Evolutionary conservation across 1,140 invertebrate species (phyloP).

Genomic region (Telenomus remus): DNA sequence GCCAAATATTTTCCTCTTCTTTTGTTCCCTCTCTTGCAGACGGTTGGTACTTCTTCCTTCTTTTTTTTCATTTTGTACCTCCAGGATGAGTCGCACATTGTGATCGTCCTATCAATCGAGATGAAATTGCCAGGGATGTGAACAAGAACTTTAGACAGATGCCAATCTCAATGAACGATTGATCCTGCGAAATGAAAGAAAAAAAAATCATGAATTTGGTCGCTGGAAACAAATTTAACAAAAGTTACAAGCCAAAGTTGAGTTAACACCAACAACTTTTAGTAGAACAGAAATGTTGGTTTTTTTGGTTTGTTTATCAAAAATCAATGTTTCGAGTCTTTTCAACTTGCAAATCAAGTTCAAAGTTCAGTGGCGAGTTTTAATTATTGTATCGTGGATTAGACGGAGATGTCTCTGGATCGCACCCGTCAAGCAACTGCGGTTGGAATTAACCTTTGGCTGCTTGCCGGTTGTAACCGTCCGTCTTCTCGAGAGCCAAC

Average conservation of each 20-base stretch:
- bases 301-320: too few relatives aligned
- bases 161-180: constrained; percentile 59
- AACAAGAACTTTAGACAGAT: constrained; percentile 59
- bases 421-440: constrained; percentile 26
- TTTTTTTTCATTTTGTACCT: constrained; percentile 11
- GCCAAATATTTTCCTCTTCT: neutral
- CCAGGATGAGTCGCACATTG: constrained; percentile 53
- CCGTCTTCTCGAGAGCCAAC: constrained; percentile 20
- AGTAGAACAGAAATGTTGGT: too few relatives aligned
- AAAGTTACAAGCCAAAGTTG: too few relatives aligned
- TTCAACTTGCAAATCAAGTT: neutral
- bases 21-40: constrained; percentile 20
- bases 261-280: too few relatives aligned
- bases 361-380: constrained; percentile 10
- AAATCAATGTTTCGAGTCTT: too few relatives aligned
- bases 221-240: constrained; percentile 43
- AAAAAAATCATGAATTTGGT: constrained; percentile 47
- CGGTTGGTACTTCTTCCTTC: neutral
- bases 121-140: constrained; percentile 52
- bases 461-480: constrained; percentile 27
- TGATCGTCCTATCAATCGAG: constrained; percentile 52
- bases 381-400: constrained; percentile 14
- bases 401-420: constrained; percentile 17
- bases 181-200: constrained; percentile 56
- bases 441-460: constrained; percentile 50